Evolutionary conservation across 2,113 vertebrate genomes (phyloP).

Genomic region (Labeo catla): DNA sequence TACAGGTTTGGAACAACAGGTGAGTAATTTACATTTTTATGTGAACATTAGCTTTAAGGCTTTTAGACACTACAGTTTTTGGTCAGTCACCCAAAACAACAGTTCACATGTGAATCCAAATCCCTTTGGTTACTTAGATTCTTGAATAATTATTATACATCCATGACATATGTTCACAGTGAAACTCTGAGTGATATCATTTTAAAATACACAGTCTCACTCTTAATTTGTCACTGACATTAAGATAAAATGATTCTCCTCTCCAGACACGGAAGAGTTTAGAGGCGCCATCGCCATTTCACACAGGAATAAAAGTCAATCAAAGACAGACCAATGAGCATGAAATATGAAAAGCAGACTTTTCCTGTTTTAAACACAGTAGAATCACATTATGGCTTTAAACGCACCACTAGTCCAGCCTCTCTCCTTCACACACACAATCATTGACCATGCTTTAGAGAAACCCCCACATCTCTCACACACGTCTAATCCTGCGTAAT

Average conservation of each 20-base stretch:
- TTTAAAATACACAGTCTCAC: neutral
- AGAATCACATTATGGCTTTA: slow-evolving; percentile 68
- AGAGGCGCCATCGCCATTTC: slow-evolving; percentile 62
- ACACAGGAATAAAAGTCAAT: slow-evolving; percentile 65
- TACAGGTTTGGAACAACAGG: no score
- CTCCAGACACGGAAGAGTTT: neutral
- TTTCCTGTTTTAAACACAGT: slow-evolving; percentile 66
- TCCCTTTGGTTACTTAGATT: no score
- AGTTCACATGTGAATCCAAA: no score
- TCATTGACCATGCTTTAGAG: slow-evolving; percentile 19
- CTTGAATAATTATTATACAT: no score
- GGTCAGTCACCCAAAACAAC: no score
- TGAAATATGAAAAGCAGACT: slow-evolving; percentile 70
- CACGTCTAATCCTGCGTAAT: slow-evolving; percentile 71
- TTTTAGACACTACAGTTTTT: no score
- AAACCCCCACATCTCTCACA: slow-evolving; percentile 65
- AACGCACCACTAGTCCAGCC: slow-evolving; percentile 54
- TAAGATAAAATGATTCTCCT: neutral
- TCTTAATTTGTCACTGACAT: neutral
- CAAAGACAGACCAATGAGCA: slow-evolving; percentile 64
- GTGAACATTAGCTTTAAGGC: no score
- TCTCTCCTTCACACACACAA: slow-evolving; percentile 41
- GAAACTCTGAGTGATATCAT: no score
- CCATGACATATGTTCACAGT: no score
- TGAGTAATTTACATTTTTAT: no score